Base-by-base conservation (phyloP, 2,113 vertebrate species). In the Brachionichthys hirsutus region DNA sequence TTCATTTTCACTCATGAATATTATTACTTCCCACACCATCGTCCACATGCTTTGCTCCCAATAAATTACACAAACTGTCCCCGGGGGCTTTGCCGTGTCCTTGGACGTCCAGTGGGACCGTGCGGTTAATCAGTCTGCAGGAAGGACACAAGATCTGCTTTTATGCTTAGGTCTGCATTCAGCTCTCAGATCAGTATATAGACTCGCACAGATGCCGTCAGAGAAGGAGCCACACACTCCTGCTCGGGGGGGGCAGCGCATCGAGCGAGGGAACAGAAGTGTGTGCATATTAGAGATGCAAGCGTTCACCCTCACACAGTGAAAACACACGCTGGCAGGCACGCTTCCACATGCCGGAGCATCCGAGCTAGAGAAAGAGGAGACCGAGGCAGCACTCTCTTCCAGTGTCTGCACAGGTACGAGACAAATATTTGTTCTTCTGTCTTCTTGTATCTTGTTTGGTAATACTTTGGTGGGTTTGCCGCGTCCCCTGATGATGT, bases 121-220 rank as follows among this genome's bases (percentile, higher is more conserved):
- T 60, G 51, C 70, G 41, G 57, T 87, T 30, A 86, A 89, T 89
- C 81, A 82, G 77, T 66, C 70, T 76, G 59, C 65, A 49, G 76
- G 56, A 81, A 84, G 85, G 80, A 80, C 78, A 64, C 65, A 62
- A 82, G 81, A 85, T 77, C 84, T 82, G 63, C 80, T 89, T 89
- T 87, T 78, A 78, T 88, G 90, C 89, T 90, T 89, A 86, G 84
- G 70, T 88, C 77, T 84, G 89, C 87, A 88, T 60, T 81, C 83
- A 75, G 79, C 74, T 40, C 40, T 54, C 73, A 66, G 71, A 87
- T 83, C 75, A 75, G 72, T 35, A 61, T 48, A 64, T 47, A 71
- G n/a, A n/a, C n/a, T n/a, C 60, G 44, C 67, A 6, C 57, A 43
- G 53, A 47, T 56, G 71, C 61, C 17, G 49, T 49, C 20, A 11